phyloP scores from a whole-genome alignment of 2,113 vertebrate genomes.

The Ardeotis arabs region DNA sequence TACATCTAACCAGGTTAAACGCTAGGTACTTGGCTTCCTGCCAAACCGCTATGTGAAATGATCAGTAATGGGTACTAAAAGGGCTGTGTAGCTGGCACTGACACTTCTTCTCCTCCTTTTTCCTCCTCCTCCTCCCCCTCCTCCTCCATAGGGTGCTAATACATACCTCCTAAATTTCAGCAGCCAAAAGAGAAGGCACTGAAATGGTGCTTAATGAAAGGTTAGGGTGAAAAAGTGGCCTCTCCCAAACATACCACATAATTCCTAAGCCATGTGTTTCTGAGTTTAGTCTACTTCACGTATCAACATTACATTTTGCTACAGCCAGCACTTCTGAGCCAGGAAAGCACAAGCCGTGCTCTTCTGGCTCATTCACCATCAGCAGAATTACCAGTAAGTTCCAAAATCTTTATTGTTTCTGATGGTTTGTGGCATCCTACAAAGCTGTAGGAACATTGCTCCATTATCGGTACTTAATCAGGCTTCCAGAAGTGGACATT shows the following conservation, averaged over 20 bases:
- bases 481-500: neutral
- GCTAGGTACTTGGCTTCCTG: constrained; percentile 49
- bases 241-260: neutral
- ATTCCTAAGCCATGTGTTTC: constrained; percentile 9
- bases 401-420: constrained; percentile 36
- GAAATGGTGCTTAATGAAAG: neutral
- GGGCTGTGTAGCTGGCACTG: constrained; percentile 35
- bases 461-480: neutral
- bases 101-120: neutral
- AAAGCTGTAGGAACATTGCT: neutral
- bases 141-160: neutral
- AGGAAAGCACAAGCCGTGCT: constrained; percentile 11
- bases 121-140: constrained; percentile 1
- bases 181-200: neutral
- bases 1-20: constrained; percentile 60
- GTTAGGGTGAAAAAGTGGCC: neutral
- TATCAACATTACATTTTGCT: neutral
- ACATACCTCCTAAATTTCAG: neutral
- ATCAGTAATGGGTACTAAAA: constrained; percentile 56
- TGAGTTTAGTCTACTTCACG: neutral
- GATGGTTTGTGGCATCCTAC: neutral
- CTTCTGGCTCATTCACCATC: neutral
- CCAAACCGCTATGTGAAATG: constrained; percentile 18
- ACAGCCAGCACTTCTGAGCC: neutral
- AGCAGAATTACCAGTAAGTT: constrained; percentile 12